Conservation (phyloP, 2,113 vertebrate genomes). For the Neodon shergylaensis region DNA sequence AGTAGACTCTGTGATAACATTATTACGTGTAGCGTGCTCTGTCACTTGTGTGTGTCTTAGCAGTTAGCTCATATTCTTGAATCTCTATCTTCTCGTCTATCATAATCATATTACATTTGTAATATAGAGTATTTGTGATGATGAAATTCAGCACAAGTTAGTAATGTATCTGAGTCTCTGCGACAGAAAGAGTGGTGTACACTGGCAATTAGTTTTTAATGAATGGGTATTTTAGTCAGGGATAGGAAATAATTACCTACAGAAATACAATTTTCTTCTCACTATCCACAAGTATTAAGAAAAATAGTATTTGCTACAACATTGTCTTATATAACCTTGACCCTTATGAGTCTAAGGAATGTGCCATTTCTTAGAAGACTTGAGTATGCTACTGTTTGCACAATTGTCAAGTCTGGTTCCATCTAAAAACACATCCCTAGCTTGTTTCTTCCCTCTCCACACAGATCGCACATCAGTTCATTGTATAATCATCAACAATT, state of each 20-base stretch:
- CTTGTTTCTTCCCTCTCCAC: too few relatives aligned
- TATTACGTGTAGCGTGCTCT: neutral
- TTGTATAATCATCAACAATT: neutral
- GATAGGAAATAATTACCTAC: neutral
- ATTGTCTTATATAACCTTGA: neutral
- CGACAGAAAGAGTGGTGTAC: neutral
- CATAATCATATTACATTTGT: neutral
- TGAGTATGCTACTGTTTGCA: neutral
- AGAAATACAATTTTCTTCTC: constrained; percentile 3
- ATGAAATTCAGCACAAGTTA: neutral
- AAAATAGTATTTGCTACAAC: neutral
- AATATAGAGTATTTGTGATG: neutral
- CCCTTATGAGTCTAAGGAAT: neutral
- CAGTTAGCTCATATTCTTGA: neutral
- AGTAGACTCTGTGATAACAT: neutral
- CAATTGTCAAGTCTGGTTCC: neutral
- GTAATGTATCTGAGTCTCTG: neutral
- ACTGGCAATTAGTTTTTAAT: neutral
- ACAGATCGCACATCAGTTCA: neutral
- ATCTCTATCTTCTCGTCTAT: neutral
- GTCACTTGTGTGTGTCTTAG: neutral
- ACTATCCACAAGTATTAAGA: neutral
- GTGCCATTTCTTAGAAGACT: neutral
- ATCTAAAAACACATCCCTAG: too few relatives aligned
- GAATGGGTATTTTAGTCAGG: neutral